Percentiles rank a stretch among this genome's conserved stretches.
Conservation (phyloP, 2,113 vertebrate species). For the Fulmarus glacialis region DNA sequence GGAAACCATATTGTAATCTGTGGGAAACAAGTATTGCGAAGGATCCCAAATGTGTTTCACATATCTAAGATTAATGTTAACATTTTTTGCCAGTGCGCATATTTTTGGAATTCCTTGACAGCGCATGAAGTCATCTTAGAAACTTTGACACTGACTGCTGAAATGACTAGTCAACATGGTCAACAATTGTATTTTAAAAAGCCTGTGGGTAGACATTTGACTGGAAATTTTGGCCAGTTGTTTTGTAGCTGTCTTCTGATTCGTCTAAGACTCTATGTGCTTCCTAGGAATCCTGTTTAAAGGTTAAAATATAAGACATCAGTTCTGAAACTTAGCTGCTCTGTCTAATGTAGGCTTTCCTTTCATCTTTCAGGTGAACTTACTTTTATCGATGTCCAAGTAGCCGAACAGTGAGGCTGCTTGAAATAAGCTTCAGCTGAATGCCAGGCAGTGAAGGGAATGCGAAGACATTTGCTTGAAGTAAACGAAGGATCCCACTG, state of each 20-base stretch:
- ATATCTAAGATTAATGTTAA: background rate
- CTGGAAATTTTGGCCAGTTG: background rate
- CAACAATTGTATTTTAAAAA: background rate
- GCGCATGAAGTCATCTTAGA: background rate
- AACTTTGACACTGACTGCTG: background rate
- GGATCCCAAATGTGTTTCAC: background rate
- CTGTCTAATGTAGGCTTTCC: background rate
- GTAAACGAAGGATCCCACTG: background rate
- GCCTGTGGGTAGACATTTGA: background rate
- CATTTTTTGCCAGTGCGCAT: background rate
- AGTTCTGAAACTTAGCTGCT: background rate
- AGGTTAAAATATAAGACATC: background rate
- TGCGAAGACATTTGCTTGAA: background rate
- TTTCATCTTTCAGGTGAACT: slow-evolving; percentile 86
- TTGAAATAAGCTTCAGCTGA: background rate
- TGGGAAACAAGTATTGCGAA: background rate
- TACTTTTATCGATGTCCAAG: slow-evolving; percentile 88
- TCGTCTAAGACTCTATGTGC: background rate
- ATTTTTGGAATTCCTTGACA: background rate
- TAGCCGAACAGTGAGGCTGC: slow-evolving; percentile 52
- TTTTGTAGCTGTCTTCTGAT: background rate
- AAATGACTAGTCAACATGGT: background rate
- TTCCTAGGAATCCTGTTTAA: background rate
- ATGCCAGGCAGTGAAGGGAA: background rate
- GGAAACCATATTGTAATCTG: background rate